These are phyloP conservation scores for Parauchenoglanis ngamensis DNA, from an alignment of 2,797 vertebrate genomes.

Conservation along the genomic window DNA sequence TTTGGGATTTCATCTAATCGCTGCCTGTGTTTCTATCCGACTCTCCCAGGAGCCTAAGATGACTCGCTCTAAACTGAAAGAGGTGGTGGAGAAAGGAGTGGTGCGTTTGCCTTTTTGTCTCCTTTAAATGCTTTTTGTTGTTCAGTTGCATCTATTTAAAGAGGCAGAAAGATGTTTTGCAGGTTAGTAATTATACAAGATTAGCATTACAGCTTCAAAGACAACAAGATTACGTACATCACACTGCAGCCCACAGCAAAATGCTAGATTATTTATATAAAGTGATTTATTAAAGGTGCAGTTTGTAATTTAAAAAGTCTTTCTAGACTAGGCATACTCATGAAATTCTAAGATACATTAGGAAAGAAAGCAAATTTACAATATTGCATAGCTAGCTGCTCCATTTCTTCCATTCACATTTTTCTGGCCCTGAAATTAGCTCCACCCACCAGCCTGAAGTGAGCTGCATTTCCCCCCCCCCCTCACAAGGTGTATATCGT, in stretches of 20 bases:
- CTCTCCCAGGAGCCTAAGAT: slow-evolving; percentile 90
- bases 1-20: not conserved
- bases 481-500: not conserved
- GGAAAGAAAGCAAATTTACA: not conserved
- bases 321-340: not conserved
- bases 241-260: not conserved
- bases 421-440: slow-evolving; percentile 7
- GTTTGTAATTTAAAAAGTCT: not conserved
- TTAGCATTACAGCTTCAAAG: not conserved
- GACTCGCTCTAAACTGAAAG: slow-evolving; percentile 95
- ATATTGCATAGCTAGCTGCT: not conserved
- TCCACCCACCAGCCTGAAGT: not conserved
- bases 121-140: not conserved
- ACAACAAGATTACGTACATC: not conserved
- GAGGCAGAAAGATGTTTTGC: not conserved
- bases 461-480: not conserved
- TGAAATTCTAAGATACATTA: not conserved
- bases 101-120: slow-evolving; percentile 71
- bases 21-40: not conserved
- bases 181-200: not conserved
- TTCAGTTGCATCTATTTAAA: not conserved
- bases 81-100: slow-evolving; percentile 95
- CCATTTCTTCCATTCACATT: not conserved
- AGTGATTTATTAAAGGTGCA: not conserved
- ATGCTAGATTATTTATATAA: not conserved